phyloP scores from a whole-genome alignment of 2,113 vertebrate species.

The Pituophis catenifer region DNA sequence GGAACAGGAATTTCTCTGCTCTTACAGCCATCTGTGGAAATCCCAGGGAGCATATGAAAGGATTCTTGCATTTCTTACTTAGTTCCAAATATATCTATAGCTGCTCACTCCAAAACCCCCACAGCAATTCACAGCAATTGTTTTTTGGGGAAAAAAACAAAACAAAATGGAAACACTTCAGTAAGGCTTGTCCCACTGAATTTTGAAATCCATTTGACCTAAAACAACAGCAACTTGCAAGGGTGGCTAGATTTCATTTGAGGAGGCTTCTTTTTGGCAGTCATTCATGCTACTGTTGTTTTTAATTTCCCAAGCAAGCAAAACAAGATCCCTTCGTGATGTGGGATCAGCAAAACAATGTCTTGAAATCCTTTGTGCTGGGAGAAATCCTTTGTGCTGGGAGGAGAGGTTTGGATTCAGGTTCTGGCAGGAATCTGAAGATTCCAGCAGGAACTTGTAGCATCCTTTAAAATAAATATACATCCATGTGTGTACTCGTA shows the following conservation, averaged over 20 bases:
- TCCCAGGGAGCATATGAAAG: background rate
- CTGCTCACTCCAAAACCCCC: background rate
- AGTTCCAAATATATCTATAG: background rate
- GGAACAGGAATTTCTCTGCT: background rate
- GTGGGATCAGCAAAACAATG: background rate
- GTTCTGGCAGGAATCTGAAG: background rate
- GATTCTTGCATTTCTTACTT: background rate
- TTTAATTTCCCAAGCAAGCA: background rate
- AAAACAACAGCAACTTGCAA: background rate
- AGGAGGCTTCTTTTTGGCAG: background rate
- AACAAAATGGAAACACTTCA: background rate
- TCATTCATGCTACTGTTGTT: background rate
- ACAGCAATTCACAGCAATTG: background rate
- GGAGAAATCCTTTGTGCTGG: background rate
- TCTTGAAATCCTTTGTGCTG: background rate
- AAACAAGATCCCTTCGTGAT: background rate
- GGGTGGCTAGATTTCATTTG: background rate
- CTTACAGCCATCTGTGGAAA: background rate
- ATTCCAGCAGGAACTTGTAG: rapidly evolving
- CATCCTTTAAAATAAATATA: background rate
- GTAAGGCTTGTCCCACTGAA: background rate
- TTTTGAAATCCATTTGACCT: background rate
- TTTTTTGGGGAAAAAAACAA: background rate
- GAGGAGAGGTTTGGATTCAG: rapidly evolving
- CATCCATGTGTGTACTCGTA: background rate